These are phyloP conservation scores for Eospalax fontanierii DNA, from an alignment of 2,797 vertebrate genomes.

Conservation along the genomic window DNA sequence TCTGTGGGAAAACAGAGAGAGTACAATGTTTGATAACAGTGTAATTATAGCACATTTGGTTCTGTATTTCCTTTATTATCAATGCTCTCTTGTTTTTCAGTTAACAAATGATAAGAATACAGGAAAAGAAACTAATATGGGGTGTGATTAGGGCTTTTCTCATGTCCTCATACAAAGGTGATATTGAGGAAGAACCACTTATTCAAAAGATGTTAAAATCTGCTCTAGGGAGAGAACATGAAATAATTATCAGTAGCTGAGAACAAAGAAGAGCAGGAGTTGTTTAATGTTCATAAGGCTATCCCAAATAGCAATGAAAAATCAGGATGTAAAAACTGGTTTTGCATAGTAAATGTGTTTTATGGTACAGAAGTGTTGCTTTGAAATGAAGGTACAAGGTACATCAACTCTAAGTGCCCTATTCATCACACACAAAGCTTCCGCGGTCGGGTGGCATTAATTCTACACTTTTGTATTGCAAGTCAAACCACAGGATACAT, in stretches of 20 bases:
- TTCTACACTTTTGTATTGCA: constrained; percentile 5
- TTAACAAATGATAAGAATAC: neutral
- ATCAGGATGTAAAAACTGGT: neutral
- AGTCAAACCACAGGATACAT: constrained; percentile 51
- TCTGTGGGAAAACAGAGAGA: neutral
- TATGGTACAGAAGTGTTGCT: constrained; percentile 46
- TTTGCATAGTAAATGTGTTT: constrained; percentile 75
- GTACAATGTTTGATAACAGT: neutral
- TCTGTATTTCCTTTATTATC: neutral
- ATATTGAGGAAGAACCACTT: neutral
- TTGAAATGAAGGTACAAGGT: constrained; percentile 72
- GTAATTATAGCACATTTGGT: neutral
- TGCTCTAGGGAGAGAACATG: neutral
- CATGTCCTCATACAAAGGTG: constrained; percentile 48
- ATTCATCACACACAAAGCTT: constrained; percentile 59
- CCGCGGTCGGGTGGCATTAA: neutral
- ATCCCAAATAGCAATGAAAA: constrained; percentile 60
- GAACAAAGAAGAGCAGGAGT: constrained; percentile 55
- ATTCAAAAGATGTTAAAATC: neutral
- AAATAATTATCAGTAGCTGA: constrained; percentile 63
- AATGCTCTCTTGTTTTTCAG: neutral
- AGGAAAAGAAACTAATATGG: constrained; percentile 20
- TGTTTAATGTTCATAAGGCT: constrained; percentile 26
- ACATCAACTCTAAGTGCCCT: constrained; percentile 66
- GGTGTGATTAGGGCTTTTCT: neutral